Evolutionary conservation across 2,113 vertebrate genomes (phyloP).

Genomic region (Gavialis gangeticus): DNA sequence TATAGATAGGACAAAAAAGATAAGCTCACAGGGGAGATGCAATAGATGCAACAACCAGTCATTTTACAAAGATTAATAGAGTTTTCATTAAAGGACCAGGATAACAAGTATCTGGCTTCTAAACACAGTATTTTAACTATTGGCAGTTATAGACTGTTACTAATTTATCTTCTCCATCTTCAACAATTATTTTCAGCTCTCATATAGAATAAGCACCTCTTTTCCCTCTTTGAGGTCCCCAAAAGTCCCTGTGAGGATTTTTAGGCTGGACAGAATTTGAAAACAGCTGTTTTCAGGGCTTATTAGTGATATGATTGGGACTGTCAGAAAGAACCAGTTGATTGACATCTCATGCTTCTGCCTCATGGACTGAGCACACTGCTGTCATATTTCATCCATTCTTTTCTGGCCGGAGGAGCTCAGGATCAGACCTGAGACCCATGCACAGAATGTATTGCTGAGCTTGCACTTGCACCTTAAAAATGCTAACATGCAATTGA

Average conservation of each 20-base stretch:
- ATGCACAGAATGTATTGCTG: not conserved
- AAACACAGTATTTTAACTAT: too few relatives aligned
- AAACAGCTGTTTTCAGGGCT: slow-evolving; percentile 61
- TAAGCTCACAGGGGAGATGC: not conserved
- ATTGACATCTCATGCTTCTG: slow-evolving; percentile 56
- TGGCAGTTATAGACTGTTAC: not conserved
- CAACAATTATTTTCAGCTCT: not conserved
- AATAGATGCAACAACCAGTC: not conserved
- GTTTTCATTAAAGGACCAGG: not conserved
- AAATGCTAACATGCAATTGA: not conserved
- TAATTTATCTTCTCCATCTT: not conserved
- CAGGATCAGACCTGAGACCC: not conserved
- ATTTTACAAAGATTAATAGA: not conserved
- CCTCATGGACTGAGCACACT: not conserved
- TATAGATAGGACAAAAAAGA: slow-evolving; percentile 15
- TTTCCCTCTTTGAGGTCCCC: slow-evolving; percentile 29
- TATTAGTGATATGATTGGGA: slow-evolving; percentile 58
- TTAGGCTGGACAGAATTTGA: slow-evolving; percentile 16
- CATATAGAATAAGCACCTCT: not conserved
- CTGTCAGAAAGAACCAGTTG: slow-evolving; percentile 51
- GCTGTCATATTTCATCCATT: slow-evolving; percentile 48
- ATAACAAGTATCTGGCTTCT: not conserved
- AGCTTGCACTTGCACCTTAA: not conserved
- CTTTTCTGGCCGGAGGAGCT: not conserved
- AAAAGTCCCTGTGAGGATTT: slow-evolving; percentile 36